These are phyloP conservation scores for Spodoptera picta DNA, from an alignment of 2,888 invertebrate genomes.

Conservation along the genomic window DNA sequence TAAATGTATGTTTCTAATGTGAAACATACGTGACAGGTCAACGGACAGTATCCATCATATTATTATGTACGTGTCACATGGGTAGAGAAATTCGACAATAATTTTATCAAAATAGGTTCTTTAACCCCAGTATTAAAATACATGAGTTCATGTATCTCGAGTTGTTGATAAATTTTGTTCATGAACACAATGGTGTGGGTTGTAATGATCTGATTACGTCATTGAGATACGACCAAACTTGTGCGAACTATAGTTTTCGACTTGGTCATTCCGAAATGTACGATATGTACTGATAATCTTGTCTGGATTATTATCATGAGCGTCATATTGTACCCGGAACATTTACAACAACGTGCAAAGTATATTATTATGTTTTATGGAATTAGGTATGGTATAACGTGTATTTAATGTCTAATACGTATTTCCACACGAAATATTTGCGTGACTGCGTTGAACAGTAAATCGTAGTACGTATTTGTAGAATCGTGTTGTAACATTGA, in stretches of 20 bases:
- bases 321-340: slow-evolving; percentile 8
- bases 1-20: slow-evolving; percentile 21
- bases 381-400: slow-evolving; percentile 17
- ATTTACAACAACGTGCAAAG: background rate
- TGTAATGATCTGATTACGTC: slow-evolving; percentile 41
- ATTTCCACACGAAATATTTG: slow-evolving; percentile 42
- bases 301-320: background rate
- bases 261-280: slow-evolving; percentile 3
- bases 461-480: slow-evolving; percentile 44
- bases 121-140: slow-evolving; percentile 52
- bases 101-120: slow-evolving; percentile 51
- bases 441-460: slow-evolving; percentile 46
- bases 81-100: slow-evolving; percentile 37
- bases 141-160: slow-evolving; percentile 32
- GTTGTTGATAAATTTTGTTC: slow-evolving; percentile 47
- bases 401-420: slow-evolving; percentile 29
- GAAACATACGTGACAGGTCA: slow-evolving; percentile 40
- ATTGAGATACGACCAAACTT: slow-evolving; percentile 18
- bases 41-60: slow-evolving; percentile 27
- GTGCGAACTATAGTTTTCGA: slow-evolving; percentile 13
- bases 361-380: slow-evolving; percentile 7
- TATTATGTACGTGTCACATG: slow-evolving; percentile 28
- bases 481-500: slow-evolving; percentile 55
- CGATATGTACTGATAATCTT: slow-evolving; percentile 6
- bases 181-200: slow-evolving; percentile 47